Conservation (phyloP, 2,888 invertebrate genomes). For the Copidosoma aretas region DNA sequence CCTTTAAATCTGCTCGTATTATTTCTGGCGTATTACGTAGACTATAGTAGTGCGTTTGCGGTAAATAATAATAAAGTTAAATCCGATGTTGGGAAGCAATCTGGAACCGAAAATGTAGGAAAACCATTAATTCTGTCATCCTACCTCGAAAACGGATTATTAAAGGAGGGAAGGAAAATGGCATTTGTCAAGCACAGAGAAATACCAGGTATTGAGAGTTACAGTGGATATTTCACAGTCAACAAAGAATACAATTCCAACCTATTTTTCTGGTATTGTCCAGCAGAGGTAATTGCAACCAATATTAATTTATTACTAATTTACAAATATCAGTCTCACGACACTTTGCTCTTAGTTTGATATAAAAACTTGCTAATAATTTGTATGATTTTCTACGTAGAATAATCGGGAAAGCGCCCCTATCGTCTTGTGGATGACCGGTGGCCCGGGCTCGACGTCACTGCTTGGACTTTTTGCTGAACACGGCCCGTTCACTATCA, state of each 20-base stretch:
- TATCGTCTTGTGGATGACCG: constrained; percentile 76
- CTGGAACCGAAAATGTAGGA: background rate
- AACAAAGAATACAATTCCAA: constrained; percentile 79
- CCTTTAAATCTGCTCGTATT: too few species aligned
- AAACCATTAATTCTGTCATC: constrained; percentile 64
- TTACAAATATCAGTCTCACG: too few species aligned
- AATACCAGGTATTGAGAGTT: constrained; percentile 67
- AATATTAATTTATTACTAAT: too few species aligned
- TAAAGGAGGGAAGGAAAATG: constrained; percentile 69
- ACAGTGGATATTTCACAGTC: constrained; percentile 83
- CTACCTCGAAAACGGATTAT: constrained; percentile 73
- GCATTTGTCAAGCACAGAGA: constrained; percentile 64
- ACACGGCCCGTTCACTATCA: constrained; percentile 71
- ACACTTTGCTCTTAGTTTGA: too few species aligned
- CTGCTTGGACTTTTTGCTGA: constrained; percentile 68
- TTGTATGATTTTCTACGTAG: background rate
- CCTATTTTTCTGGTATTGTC: constrained; percentile 92
- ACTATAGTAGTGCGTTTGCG: too few species aligned
- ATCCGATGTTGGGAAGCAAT: too few species aligned
- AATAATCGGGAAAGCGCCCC: constrained; percentile 3
- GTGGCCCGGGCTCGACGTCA: constrained; percentile 50
- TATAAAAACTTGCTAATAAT: too few species aligned
- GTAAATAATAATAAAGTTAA: too few species aligned
- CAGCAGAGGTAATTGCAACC: constrained; percentile 66
- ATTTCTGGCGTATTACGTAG: too few species aligned